Evolutionary conservation across 1,140 invertebrate genomes (phyloP), one percentile per base, ranked within the genome.

Genomic region (Planococcus citri): DNA sequence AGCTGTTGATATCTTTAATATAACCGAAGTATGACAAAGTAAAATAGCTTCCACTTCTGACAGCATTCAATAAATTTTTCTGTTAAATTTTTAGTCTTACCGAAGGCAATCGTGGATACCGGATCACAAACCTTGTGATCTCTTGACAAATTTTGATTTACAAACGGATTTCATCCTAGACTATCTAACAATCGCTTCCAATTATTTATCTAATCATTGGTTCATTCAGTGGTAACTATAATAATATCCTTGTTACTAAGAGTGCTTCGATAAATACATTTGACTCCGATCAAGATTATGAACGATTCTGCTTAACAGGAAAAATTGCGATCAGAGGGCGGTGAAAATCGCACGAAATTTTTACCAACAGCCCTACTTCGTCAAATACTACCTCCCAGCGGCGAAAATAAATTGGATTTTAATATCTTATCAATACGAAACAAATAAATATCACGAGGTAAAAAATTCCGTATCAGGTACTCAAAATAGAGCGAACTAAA

Each of bases 281-380:
- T n/a, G n/a, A n/a, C n/a, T n/a, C n/a, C n/a, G n/a, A n/a, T n/a
- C n/a, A n/a, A n/a, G n/a, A 20, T 51, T 25, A 64, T 25, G 4
- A 8, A 58, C 21, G 51, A 58, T 20, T n/a, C n/a, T n/a, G n/a
- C n/a, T 60, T 60, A 4, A 20, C 25, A 64, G 60, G 60, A 64
- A 25, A 64, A 64, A 64, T 64, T 64, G 60, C 17, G 60, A 64
- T 10, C 24, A 24, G 20, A 64, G 25, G 9, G 60, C 60, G 24
- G 60, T 17, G 6, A 64, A 64, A 64, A 14, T 21, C 1, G 17
- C 25, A 10, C 60, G 60, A 24, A 10, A 64, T 64, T 64, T 64
- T 24, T 64, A 64, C 60, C 1, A 64, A 25, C 60, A 64, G 60
- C 60, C 60, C 2, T 64, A 64, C 24, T 64, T 64, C 17, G 24